These are phyloP conservation scores for Microhierax caerulescens DNA, from an alignment of 2,797 vertebrate species.

Conservation along the genomic window DNA sequence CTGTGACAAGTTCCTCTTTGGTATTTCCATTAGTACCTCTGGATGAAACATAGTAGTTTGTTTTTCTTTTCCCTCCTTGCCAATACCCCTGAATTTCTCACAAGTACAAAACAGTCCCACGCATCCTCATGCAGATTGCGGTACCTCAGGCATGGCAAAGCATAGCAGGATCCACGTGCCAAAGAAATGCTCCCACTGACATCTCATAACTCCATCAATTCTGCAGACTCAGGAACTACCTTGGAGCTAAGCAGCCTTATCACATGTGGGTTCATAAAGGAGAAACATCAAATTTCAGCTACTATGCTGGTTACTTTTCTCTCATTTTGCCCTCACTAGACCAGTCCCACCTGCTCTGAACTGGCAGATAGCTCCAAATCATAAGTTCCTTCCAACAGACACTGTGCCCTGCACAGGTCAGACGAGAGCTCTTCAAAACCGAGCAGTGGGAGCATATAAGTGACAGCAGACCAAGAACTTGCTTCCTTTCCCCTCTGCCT, in stretches of 20 bases:
- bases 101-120: accelerated
- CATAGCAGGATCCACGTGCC: background rate
- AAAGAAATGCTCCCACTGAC: background rate
- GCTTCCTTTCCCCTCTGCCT: background rate
- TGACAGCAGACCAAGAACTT: background rate
- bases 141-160: background rate
- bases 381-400: background rate
- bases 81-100: background rate
- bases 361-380: background rate
- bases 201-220: background rate
- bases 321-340: background rate
- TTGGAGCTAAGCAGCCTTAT: background rate
- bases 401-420: background rate
- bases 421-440: background rate
- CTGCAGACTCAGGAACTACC: background rate
- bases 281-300: background rate
- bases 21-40: background rate
- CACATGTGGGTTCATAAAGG: background rate
- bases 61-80: background rate
- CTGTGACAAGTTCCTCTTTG: background rate
- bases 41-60: background rate
- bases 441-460: accelerated
- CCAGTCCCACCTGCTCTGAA: background rate
- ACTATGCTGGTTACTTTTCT: background rate
- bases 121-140: background rate